These are phyloP conservation scores for Nasonia longicornis DNA, from an alignment of 1,140 invertebrate genomes.

Conservation along the genomic window DNA sequence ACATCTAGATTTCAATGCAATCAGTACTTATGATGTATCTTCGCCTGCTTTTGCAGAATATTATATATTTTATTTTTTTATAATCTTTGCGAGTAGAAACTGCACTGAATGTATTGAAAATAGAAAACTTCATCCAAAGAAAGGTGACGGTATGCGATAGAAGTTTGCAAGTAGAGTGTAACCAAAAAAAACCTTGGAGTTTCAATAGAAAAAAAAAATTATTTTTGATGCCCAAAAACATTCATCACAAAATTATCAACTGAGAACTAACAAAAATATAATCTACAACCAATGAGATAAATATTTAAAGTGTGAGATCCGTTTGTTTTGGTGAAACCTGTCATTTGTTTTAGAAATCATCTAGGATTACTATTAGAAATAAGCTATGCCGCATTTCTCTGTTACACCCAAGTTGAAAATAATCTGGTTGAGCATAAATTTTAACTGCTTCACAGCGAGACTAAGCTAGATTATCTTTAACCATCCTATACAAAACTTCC, in stretches of 20 bases:
- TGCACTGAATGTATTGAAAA: conserved; percentile 6
- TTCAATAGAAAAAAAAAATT: neutral
- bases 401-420: neutral
- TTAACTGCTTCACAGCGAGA: too few species aligned
- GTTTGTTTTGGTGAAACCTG: neutral
- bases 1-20: conserved; percentile 23
- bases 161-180: neutral
- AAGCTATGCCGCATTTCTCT: too few species aligned
- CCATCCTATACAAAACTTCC: too few species aligned
- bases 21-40: neutral
- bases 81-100: neutral
- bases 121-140: neutral
- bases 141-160: neutral
- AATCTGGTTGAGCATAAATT: neutral
- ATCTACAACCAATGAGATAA: neutral
- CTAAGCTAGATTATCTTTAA: too few species aligned
- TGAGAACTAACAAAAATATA: neutral
- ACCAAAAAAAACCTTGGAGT: neutral
- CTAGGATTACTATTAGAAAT: too few species aligned
- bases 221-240: neutral
- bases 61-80: neutral
- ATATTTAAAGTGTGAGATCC: neutral
- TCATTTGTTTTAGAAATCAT: neutral
- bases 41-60: neutral
- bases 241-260: neutral